A percentile compares a stretch with the other conserved stretches of the same genome.
phyloP scores from a whole-genome alignment of 2,888 invertebrate genomes.

The Bombylius discolor region DNA sequence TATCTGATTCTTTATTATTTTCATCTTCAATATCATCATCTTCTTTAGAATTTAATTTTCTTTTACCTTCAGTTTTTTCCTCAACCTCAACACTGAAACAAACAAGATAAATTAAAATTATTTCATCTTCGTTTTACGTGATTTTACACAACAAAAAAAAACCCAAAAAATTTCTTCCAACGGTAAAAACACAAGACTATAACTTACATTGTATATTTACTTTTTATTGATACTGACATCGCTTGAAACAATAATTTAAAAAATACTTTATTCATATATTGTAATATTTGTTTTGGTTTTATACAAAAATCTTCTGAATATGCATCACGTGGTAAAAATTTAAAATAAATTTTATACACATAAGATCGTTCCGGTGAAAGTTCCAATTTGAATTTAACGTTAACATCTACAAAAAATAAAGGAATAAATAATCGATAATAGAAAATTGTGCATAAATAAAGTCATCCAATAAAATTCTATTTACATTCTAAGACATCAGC shows the following conservation, averaged over 20 bases:
- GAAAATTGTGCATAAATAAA: neutral
- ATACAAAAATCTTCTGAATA: constrained; percentile 63
- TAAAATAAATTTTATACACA: constrained; percentile 53
- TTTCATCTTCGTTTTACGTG: too few species aligned
- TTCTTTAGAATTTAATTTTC: too few species aligned
- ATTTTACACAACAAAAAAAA: too few species aligned
- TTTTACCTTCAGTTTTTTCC: constrained; percentile 24
- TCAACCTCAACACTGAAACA: constrained; percentile 34
- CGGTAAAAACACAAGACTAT: neutral
- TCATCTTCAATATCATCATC: constrained; percentile 23
- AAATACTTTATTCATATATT: constrained; percentile 60
- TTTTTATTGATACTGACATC: constrained; percentile 46
- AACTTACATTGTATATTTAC: constrained; percentile 31
- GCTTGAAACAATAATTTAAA: constrained; percentile 51
- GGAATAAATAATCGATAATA: neutral
- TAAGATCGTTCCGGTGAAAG: constrained; percentile 43
- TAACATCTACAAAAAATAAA: constrained; percentile 22
- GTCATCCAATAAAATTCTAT: constrained; percentile 4
- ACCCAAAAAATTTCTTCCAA: too few species aligned
- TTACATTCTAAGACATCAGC: constrained; percentile 60
- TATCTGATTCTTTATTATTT: constrained; percentile 20
- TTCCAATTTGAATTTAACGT: constrained; percentile 37
- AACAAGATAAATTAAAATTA: too few species aligned
- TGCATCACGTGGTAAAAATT: constrained; percentile 57
- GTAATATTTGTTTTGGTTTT: constrained; percentile 54